Evolutionary conservation across 2,113 vertebrate genomes (phyloP).

Genomic region (Apus apus): DNA sequence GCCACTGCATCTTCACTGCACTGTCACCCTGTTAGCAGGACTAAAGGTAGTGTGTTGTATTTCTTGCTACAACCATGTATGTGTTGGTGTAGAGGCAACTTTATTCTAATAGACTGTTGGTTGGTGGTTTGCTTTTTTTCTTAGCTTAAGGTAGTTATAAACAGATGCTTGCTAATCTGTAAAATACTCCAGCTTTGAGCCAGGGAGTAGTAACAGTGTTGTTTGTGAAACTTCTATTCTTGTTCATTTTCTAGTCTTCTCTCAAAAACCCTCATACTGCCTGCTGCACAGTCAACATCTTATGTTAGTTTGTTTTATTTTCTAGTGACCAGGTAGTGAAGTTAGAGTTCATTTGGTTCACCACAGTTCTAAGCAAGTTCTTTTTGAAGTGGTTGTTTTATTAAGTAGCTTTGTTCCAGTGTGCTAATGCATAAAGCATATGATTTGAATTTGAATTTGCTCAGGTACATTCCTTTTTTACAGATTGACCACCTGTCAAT

Average conservation of each 20-base stretch:
- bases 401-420: background rate
- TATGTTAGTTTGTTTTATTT: background rate
- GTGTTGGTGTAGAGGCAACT: background rate
- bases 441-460: background rate
- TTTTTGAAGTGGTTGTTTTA: background rate
- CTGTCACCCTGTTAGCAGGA: background rate
- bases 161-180: background rate
- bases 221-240: background rate
- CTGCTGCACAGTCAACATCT: background rate
- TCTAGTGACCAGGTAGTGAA: background rate
- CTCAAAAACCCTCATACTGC: background rate
- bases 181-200: background rate
- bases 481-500: slow-evolving; percentile 97
- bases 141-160: background rate
- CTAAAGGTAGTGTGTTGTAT: background rate
- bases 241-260: background rate
- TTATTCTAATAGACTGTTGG: background rate
- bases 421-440: background rate
- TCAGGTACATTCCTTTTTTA: background rate
- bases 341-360: background rate
- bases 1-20: background rate
- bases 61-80: background rate
- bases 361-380: background rate
- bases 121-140: background rate
- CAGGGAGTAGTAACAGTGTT: background rate